phyloP scores from a whole-genome alignment of 2,888 invertebrate species.

The Scrobipalpa costella region DNA sequence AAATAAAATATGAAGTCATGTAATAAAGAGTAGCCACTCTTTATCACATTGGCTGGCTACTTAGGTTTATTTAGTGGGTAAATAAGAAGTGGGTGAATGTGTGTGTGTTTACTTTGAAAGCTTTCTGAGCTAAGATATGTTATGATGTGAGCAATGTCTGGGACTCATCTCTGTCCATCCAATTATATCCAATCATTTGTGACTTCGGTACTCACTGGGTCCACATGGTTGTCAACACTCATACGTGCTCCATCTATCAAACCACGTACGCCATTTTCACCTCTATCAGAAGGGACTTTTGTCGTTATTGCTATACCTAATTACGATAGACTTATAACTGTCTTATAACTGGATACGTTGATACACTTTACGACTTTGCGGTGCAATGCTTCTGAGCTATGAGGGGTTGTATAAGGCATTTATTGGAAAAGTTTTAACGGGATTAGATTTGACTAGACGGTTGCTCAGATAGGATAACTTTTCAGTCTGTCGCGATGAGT shows the following conservation, averaged over 20 bases:
- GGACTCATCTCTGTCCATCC: conserved; percentile 33
- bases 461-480: conserved; percentile 36
- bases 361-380: conserved; percentile 38
- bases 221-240: conserved; percentile 27
- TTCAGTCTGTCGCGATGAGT: conserved; percentile 29
- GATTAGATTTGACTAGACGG: conserved; percentile 71
- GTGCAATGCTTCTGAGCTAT: conserved; percentile 57
- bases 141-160: conserved; percentile 8
- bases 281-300: conserved; percentile 16
- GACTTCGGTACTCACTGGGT: conserved; percentile 37
- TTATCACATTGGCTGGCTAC: no score
- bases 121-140: not conserved
- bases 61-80: not conserved
- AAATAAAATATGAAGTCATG: not conserved
- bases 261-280: conserved; percentile 31
- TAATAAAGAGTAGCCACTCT: no score
- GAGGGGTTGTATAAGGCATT: conserved; percentile 41
- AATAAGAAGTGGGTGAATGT: not conserved
- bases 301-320: conserved; percentile 21
- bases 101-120: not conserved
- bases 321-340: conserved; percentile 14
- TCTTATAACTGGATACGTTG: conserved; percentile 18
- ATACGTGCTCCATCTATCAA: conserved; percentile 25
- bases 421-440: conserved; percentile 80
- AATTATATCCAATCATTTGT: conserved; percentile 41